Conservation (phyloP, 92 coral and sea anemone genomes). For the Pocillopora meandrina region DNA sequence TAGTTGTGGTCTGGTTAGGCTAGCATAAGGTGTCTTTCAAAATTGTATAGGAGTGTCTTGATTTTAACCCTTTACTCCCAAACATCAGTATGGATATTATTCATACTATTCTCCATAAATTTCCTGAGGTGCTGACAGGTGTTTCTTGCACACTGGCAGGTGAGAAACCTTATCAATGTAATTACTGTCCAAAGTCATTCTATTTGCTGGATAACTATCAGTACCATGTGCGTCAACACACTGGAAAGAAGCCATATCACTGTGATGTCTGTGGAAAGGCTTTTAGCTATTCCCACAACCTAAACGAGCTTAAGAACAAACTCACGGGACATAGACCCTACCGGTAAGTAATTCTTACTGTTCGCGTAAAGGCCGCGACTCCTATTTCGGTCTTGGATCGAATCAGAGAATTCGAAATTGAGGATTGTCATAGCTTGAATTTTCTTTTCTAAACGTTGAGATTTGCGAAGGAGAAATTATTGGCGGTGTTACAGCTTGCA, state of each 20-base stretch:
- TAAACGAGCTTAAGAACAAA: slow-evolving; percentile 67
- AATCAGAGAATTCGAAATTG: no score
- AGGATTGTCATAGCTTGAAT: no score
- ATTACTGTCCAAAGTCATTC: slow-evolving; percentile 80
- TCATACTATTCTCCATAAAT: background rate
- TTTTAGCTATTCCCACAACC: slow-evolving; percentile 70
- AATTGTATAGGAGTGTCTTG: background rate
- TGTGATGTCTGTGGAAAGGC: slow-evolving; percentile 68
- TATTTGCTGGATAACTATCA: slow-evolving; percentile 76
- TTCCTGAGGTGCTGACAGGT: background rate
- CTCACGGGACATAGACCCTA: slow-evolving; percentile 69
- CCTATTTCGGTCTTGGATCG: no score
- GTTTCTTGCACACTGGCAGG: slow-evolving; percentile 30
- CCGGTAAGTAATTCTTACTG: slow-evolving; percentile 38
- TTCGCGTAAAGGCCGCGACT: no score
- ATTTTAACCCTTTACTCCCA: background rate
- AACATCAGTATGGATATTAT: no score
- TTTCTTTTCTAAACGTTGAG: no score
- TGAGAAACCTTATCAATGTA: slow-evolving; percentile 82
- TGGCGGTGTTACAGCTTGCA: no score
- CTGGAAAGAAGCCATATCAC: slow-evolving; percentile 65
- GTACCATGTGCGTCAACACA: slow-evolving; percentile 62
- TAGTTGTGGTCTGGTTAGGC: no score
- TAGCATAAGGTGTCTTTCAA: no score
- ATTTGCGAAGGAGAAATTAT: no score